A percentile compares a stretch with the other conserved stretches of the same genome.
These are phyloP conservation scores for Globia sparganii DNA, from an alignment of 2,888 invertebrate genomes.

Conservation along the genomic window DNA sequence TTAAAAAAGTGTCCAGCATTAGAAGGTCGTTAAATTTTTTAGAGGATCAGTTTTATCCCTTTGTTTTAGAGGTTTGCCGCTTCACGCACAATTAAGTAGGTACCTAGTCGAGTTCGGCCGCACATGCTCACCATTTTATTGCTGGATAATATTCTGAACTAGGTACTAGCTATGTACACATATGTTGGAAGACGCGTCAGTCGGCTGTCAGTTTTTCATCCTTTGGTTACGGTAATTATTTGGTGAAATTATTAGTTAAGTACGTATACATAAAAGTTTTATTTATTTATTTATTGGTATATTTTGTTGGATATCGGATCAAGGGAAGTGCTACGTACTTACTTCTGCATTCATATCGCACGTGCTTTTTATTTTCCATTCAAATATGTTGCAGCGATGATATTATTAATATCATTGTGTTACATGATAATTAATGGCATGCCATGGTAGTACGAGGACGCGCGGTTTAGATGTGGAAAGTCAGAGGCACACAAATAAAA, in stretches of 20 bases:
- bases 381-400: no score
- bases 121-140: no score
- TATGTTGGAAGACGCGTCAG: not conserved
- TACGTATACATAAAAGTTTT: not conserved
- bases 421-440: no score
- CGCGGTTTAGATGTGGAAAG: not conserved
- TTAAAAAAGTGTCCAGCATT: no score
- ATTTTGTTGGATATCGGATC: not conserved
- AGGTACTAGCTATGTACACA: not conserved
- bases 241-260: not conserved
- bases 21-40: no score
- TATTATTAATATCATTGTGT: no score
- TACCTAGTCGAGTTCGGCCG: no score
- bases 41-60: no score
- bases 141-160: not conserved
- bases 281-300: no score
- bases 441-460: not conserved
- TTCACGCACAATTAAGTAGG: no score
- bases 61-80: no score
- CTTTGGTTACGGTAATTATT: not conserved
- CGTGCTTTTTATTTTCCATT: not conserved
- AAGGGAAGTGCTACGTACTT: not conserved
- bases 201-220: not conserved
- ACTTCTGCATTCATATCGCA: not conserved
- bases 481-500: conserved; percentile 61